Evolutionary conservation across 2,888 invertebrate genomes (phyloP).

Genomic region (Andrena minutula): DNA sequence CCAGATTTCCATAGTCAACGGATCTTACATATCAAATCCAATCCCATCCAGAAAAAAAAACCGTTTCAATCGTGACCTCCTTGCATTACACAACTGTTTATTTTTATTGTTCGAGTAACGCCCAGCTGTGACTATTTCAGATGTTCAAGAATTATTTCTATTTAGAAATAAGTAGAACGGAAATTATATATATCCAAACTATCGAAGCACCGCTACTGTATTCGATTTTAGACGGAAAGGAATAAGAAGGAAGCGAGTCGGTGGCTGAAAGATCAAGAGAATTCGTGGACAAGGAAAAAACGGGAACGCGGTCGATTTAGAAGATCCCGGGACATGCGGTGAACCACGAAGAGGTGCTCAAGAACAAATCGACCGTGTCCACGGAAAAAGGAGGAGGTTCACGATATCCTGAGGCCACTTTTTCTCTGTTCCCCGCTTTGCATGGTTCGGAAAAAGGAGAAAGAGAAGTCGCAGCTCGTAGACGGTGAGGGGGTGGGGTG

Average conservation of each 20-base stretch:
- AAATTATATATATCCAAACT: too few species aligned
- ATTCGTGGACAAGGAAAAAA: slow-evolving; percentile 12
- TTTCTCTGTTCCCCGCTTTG: slow-evolving; percentile 42
- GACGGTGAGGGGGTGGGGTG: slow-evolving; percentile 37
- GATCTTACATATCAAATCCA: too few species aligned
- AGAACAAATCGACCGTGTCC: slow-evolving; percentile 74
- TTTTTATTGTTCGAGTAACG: too few species aligned
- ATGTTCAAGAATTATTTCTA: too few species aligned
- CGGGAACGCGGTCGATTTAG: slow-evolving; percentile 66
- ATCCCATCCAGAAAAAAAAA: too few species aligned
- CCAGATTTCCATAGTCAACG: too few species aligned
- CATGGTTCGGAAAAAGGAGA: slow-evolving; percentile 20
- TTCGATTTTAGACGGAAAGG: background rate
- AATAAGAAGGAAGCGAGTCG: background rate
- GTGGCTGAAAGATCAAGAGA: slow-evolving; percentile 30
- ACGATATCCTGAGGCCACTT: slow-evolving; percentile 70
- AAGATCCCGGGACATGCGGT: slow-evolving; percentile 52
- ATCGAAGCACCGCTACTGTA: background rate
- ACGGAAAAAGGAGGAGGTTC: slow-evolving; percentile 54
- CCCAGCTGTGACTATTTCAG: too few species aligned
- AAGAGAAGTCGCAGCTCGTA: slow-evolving; percentile 46
- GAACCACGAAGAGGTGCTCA: slow-evolving; percentile 69
- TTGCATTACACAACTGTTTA: too few species aligned
- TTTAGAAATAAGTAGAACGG: too few species aligned
- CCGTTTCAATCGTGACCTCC: too few species aligned